Percentiles rank a stretch among this genome's conserved stretches.
These are phyloP conservation scores for Sylvietta virens DNA, from an alignment of 2,113 vertebrate genomes.

Conservation along the genomic window DNA sequence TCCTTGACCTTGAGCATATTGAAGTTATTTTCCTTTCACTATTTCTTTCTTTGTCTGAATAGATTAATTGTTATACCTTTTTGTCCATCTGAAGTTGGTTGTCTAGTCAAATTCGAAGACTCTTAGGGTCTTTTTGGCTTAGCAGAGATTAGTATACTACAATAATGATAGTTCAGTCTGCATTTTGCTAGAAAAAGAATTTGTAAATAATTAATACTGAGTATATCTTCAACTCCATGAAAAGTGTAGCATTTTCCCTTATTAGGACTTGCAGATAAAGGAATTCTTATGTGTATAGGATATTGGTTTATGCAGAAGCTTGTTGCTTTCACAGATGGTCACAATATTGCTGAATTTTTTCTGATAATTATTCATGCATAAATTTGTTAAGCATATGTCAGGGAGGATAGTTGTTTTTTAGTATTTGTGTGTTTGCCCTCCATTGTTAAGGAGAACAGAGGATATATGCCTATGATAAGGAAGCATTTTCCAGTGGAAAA, in stretches of 20 bases:
- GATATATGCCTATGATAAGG: not conserved
- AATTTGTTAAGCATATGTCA: not conserved
- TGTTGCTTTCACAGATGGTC: not conserved
- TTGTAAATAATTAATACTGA: not conserved
- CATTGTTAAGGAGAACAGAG: not conserved
- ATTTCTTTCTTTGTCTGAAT: not conserved
- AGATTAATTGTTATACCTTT: not conserved
- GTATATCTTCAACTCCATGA: not conserved
- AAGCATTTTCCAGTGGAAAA: slow-evolving; percentile 4
- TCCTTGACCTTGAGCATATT: not conserved
- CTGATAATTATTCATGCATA: not conserved
- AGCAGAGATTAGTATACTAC: not conserved
- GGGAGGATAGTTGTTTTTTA: not conserved
- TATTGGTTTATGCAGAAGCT: not conserved
- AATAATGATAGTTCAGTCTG: not conserved
- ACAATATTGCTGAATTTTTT: not conserved
- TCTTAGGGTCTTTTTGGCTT: not conserved
- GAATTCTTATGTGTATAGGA: not conserved
- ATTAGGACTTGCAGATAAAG: not conserved
- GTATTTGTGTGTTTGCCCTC: not conserved
- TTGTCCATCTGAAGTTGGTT: not conserved
- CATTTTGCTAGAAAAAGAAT: not conserved
- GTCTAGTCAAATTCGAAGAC: not conserved
- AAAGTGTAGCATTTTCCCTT: not conserved
- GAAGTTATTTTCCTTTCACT: not conserved